These are phyloP conservation scores for Caenorhabditis japonica DNA, from an alignment of 2,888 invertebrate species.

Conservation along the genomic window DNA sequence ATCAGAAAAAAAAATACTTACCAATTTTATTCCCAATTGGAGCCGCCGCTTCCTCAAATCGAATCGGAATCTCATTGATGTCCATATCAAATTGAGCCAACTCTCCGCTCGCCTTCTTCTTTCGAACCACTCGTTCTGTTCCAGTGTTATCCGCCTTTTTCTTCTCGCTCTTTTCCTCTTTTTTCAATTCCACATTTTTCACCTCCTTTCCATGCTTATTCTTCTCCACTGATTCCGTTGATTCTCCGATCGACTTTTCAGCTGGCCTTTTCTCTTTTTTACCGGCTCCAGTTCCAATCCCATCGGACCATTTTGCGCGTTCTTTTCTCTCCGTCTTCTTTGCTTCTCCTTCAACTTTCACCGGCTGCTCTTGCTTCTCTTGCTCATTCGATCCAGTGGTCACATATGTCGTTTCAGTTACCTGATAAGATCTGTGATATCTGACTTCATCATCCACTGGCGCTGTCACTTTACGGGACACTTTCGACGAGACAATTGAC, in stretches of 20 bases:
- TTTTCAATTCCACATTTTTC: background rate
- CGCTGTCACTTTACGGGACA: slow-evolving; percentile 8
- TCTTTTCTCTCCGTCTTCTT: slow-evolving; percentile 13
- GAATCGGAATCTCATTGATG: slow-evolving; percentile 38
- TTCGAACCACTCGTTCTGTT: background rate
- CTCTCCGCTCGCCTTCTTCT: slow-evolving; percentile 5
- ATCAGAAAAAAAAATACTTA: too few species aligned
- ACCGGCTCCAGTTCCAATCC: background rate
- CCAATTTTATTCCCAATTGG: too few species aligned
- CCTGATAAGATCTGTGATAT: slow-evolving; percentile 39
- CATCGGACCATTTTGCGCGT: slow-evolving; percentile 31
- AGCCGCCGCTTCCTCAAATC: slow-evolving; percentile 12
- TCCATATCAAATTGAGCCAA: slow-evolving; percentile 31
- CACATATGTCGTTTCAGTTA: slow-evolving; percentile 39
- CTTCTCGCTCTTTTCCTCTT: slow-evolving; percentile 8
- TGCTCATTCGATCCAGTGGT: slow-evolving; percentile 11
- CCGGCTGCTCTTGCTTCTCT: background rate
- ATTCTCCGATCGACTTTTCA: slow-evolving; percentile 9
- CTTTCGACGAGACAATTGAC: slow-evolving; percentile 14
- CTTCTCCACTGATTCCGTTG: slow-evolving; percentile 2
- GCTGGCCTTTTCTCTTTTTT: background rate
- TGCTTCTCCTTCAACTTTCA: background rate
- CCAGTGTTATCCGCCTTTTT: background rate
- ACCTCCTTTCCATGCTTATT: slow-evolving; percentile 3
- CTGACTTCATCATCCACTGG: slow-evolving; percentile 28